Percentiles rank a stretch among this genome's conserved stretches.
These are phyloP conservation scores for Rynchops niger DNA, from an alignment of 2,113 vertebrate species.

Conservation along the genomic window DNA sequence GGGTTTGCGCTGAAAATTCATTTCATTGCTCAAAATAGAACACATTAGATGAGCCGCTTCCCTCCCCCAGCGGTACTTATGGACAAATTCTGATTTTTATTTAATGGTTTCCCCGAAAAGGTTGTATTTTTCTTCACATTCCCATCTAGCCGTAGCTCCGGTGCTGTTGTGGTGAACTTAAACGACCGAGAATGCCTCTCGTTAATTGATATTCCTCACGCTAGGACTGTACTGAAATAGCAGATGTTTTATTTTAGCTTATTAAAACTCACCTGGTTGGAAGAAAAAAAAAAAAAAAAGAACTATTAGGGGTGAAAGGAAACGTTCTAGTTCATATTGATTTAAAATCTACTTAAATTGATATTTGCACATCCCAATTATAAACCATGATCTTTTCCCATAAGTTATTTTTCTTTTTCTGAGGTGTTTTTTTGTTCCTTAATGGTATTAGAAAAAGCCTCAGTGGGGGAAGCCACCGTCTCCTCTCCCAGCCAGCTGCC, in stretches of 20 bases:
- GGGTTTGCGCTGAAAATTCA: neutral
- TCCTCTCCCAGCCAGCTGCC: neutral
- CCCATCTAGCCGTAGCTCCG: neutral
- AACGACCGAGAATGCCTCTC: neutral
- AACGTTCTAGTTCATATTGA: neutral
- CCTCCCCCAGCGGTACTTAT: neutral
- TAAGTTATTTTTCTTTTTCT: neutral
- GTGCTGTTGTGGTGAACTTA: neutral
- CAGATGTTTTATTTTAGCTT: constrained; percentile 19
- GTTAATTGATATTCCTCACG: neutral
- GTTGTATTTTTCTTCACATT: neutral
- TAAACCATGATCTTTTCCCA: neutral
- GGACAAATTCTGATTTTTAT: constrained; percentile 30
- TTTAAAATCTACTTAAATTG: neutral
- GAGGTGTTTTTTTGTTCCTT: neutral
- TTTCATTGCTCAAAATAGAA: neutral
- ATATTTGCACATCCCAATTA: constrained; percentile 31
- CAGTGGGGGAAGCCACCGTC: neutral
- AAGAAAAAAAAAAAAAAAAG: neutral
- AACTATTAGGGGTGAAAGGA: neutral
- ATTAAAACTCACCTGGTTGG: constrained; percentile 25
- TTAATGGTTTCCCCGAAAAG: constrained; percentile 42
- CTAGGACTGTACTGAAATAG: neutral
- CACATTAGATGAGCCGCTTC: neutral
- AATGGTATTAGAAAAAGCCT: neutral